Evolutionary conservation across 1,140 invertebrate species (phyloP).

Genomic region (Leptinotarsa undecemlineata): DNA sequence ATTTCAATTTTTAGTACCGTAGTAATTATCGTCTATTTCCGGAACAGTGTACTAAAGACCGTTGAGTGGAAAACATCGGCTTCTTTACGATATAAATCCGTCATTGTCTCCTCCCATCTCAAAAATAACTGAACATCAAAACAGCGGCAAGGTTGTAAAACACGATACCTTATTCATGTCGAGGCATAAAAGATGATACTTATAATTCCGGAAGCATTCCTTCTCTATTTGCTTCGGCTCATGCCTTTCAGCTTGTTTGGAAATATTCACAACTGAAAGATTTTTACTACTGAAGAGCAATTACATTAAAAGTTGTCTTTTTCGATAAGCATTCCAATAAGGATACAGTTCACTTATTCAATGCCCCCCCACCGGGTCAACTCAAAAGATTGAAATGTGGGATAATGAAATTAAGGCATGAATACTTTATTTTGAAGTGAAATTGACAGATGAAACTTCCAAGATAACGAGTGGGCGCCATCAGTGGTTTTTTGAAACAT

Average conservation of each 20-base stretch:
- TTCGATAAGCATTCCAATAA: no score
- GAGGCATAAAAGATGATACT: conserved; percentile 5
- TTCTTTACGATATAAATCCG: not conserved
- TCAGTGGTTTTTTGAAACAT: no score
- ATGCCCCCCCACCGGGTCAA: no score
- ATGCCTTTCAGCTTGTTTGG: not conserved
- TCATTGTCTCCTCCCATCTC: conserved; percentile 5
- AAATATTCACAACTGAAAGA: not conserved
- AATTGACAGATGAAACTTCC: no score
- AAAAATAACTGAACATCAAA: conserved; percentile 8
- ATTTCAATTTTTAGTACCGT: not conserved
- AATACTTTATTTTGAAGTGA: no score
- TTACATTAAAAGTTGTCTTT: no score
- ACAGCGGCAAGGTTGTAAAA: conserved; percentile 7
- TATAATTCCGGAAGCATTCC: not conserved
- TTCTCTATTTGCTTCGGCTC: not conserved
- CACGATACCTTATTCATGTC: conserved; percentile 7
- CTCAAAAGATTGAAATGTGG: no score
- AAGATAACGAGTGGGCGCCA: no score
- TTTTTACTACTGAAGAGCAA: no score
- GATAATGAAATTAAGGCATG: no score
- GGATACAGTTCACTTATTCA: no score
- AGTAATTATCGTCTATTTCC: conserved; percentile 1
- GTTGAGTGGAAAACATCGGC: not conserved
- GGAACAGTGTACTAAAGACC: not conserved